Evolutionary conservation across 2,888 invertebrate species (phyloP).

Genomic region (Sesamia inferens): DNA sequence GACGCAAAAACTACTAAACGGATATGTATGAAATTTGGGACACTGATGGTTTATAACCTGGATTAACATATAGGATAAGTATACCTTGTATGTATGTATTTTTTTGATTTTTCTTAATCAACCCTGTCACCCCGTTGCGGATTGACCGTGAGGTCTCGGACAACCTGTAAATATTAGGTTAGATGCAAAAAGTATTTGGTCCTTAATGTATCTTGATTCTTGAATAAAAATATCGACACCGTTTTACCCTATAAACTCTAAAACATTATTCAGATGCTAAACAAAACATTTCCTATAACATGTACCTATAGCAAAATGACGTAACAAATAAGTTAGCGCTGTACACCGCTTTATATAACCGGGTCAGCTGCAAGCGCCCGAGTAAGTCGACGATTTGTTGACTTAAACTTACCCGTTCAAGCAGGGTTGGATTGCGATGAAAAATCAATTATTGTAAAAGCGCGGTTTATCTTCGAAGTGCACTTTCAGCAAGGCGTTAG

Average conservation of each 20-base stretch:
- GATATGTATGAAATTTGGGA: too few relatives aligned
- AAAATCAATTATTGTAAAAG: constrained; percentile 50
- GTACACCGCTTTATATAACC: constrained; percentile 45
- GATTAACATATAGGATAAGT: too few relatives aligned
- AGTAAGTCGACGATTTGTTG: constrained; percentile 55
- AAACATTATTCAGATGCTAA: constrained; percentile 30
- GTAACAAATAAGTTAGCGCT: constrained; percentile 45
- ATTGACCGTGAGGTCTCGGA: too few relatives aligned
- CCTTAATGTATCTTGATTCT: background rate
- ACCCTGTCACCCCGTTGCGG: too few relatives aligned
- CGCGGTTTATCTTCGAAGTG: constrained; percentile 27
- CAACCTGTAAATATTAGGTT: background rate
- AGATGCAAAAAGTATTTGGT: background rate
- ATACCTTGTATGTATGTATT: too few relatives aligned
- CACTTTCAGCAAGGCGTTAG: constrained; percentile 7
- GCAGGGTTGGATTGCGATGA: constrained; percentile 22
- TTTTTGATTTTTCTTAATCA: too few relatives aligned
- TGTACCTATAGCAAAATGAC: constrained; percentile 35
- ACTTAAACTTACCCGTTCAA: constrained; percentile 43
- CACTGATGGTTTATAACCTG: too few relatives aligned
- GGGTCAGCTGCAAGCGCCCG: constrained; percentile 34
- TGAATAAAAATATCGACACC: constrained; percentile 7
- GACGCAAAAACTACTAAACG: too few relatives aligned
- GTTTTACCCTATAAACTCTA: constrained; percentile 14
- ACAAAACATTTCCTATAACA: constrained; percentile 27